These are phyloP conservation scores for Macrophya annulata DNA, from an alignment of 2,888 invertebrate species.

Conservation along the genomic window DNA sequence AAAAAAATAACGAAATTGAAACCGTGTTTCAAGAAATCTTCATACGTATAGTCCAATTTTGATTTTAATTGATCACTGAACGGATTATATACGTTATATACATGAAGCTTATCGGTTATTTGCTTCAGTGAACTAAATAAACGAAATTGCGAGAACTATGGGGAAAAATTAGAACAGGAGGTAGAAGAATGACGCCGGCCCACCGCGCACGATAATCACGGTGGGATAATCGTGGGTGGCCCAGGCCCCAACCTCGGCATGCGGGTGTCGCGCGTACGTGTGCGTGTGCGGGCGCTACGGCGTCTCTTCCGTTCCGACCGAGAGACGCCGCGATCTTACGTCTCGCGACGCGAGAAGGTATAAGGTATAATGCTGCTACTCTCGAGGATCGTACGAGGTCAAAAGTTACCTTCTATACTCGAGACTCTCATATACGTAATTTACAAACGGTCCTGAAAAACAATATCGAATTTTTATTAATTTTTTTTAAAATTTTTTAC, in stretches of 20 bases:
- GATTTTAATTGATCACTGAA: no score
- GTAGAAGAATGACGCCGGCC: slow-evolving; percentile 21
- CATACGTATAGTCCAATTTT: no score
- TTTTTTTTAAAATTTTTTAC: no score
- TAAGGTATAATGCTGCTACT: slow-evolving; percentile 7
- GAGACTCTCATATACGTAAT: no score
- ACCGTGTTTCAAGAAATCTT: no score
- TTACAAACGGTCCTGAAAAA: background rate
- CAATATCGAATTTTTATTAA: no score
- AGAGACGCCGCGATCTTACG: slow-evolving; percentile 71
- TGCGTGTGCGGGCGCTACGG: slow-evolving; percentile 21
- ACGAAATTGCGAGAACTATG: background rate
- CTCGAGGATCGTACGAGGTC: slow-evolving; percentile 8
- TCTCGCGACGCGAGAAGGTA: slow-evolving; percentile 24
- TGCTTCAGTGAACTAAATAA: background rate
- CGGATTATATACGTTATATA: no score
- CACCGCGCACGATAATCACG: slow-evolving; percentile 51
- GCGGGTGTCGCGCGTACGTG: slow-evolving; percentile 51
- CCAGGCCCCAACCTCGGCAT: slow-evolving; percentile 52
- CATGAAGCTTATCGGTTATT: no score
- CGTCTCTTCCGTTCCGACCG: slow-evolving; percentile 70
- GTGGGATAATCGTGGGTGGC: slow-evolving; percentile 55
- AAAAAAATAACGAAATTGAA: background rate
- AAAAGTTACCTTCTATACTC: background rate
- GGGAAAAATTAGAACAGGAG: background rate